A percentile compares a stretch with the other conserved stretches of the same genome.
Evolutionary conservation across 2,113 vertebrate genomes (phyloP).

Genomic region (Apteryx mantelli): DNA sequence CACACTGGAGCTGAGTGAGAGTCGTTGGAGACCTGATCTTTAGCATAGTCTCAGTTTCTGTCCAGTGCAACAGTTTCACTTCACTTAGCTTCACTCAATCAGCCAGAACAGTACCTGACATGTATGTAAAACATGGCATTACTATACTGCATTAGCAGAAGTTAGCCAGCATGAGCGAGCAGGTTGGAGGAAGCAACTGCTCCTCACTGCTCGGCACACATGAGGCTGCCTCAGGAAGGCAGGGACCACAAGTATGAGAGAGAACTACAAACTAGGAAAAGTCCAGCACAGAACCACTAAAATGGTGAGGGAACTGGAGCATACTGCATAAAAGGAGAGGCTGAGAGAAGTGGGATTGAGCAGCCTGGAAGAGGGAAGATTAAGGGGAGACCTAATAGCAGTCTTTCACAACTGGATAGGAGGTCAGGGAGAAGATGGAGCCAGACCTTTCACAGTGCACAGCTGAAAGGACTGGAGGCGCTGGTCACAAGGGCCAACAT

Average conservation of each 20-base stretch:
- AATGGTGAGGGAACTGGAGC: fast-evolving
- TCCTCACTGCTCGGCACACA: not conserved
- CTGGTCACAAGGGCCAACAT: not conserved
- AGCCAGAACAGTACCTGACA: not conserved
- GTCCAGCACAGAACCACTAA: not conserved
- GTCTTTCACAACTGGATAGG: not conserved
- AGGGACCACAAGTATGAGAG: not conserved
- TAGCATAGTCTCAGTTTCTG: not conserved
- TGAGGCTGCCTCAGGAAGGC: not conserved
- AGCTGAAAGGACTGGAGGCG: not conserved
- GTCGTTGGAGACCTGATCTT: not conserved
- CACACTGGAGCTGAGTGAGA: not conserved
- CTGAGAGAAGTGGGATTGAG: not conserved
- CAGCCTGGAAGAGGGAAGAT: not conserved
- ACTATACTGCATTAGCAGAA: not conserved
- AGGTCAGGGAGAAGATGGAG: not conserved
- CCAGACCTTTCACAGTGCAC: not conserved
- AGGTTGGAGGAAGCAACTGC: not conserved
- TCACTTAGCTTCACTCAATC: not conserved
- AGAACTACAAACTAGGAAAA: not conserved
- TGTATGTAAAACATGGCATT: not conserved
- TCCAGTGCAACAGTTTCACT: not conserved
- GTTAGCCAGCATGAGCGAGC: not conserved
- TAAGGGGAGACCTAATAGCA: not conserved
- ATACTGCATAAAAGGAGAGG: not conserved